phyloP scores from a whole-genome alignment of 30 jellyfish, hydroid and myxozoan species.

The Mastigias papua region DNA sequence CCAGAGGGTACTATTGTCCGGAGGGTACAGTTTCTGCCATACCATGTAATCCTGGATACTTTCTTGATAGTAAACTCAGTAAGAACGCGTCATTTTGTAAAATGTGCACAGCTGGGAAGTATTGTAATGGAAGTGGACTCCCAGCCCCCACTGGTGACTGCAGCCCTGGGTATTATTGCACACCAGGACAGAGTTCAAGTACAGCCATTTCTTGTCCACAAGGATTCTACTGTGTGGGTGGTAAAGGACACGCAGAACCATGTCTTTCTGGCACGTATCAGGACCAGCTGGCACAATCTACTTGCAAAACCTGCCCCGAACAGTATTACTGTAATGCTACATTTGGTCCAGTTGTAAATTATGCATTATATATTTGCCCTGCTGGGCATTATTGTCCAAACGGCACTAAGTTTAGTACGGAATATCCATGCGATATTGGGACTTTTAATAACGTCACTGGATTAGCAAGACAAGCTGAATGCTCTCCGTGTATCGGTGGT shows the following conservation, averaged over 20 bases:
- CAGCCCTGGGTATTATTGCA: slow-evolving; percentile 95
- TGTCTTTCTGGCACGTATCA: slow-evolving; percentile 96
- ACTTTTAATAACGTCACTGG: slow-evolving; percentile 94
- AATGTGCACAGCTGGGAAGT: slow-evolving; percentile 92
- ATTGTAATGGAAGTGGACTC: slow-evolving; percentile 93
- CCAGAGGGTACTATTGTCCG: slow-evolving; percentile 90
- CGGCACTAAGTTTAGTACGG: slow-evolving; percentile 81
- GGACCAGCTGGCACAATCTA: slow-evolving; percentile 68
- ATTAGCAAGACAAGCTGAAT: slow-evolving; percentile 74
- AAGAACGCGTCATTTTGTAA: slow-evolving; percentile 68
- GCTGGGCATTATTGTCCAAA: slow-evolving; percentile 92
- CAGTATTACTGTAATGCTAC: slow-evolving; percentile 95
- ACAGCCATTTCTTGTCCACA: slow-evolving; percentile 80
- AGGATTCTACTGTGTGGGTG: slow-evolving; percentile 95
- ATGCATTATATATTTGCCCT: slow-evolving; percentile 85
- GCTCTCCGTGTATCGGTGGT: slow-evolving; percentile 94
- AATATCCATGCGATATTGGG: slow-evolving; percentile 91
- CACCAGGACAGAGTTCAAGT: slow-evolving; percentile 84
- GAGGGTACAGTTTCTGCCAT: slow-evolving; percentile 82
- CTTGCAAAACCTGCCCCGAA: slow-evolving; percentile 87
- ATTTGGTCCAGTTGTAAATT: slow-evolving; percentile 87
- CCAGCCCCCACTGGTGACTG: slow-evolving; percentile 91
- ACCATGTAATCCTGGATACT: slow-evolving; percentile 89
- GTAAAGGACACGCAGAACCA: slow-evolving; percentile 86
- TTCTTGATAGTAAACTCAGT: slow-evolving; percentile 82